phyloP scores from a whole-genome alignment of 1,140 invertebrate genomes.

The Musca vetustissima region DNA sequence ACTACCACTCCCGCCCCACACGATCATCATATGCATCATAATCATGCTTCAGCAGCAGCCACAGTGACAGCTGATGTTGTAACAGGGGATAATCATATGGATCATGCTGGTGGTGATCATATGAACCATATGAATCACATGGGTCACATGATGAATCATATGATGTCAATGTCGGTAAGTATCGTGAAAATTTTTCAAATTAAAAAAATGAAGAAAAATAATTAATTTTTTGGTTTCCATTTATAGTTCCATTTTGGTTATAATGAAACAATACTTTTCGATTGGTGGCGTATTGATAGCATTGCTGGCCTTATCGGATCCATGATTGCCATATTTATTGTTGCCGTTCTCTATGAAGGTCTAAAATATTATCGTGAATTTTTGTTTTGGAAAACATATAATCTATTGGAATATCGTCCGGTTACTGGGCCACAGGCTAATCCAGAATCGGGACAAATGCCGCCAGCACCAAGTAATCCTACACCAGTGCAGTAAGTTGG shows the following conservation, averaged over 20 bases:
- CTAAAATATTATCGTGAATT: slow-evolving; percentile 88
- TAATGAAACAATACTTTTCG: slow-evolving; percentile 75
- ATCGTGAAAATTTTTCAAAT: background rate
- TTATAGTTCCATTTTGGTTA: slow-evolving; percentile 79
- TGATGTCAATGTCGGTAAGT: slow-evolving; percentile 54
- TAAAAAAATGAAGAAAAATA: background rate
- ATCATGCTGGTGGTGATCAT: slow-evolving; percentile 4
- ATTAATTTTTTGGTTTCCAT: slow-evolving; percentile 53
- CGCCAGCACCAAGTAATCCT: slow-evolving; percentile 41
- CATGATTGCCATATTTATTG: slow-evolving; percentile 81
- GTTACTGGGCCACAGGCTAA: slow-evolving; percentile 69
- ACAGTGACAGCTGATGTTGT: background rate
- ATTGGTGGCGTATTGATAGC: slow-evolving; percentile 73
- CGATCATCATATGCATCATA: too few relatives aligned
- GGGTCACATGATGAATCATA: slow-evolving; percentile 41
- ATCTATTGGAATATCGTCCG: slow-evolving; percentile 67
- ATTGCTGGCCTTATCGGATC: slow-evolving; percentile 78
- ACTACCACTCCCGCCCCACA: too few relatives aligned
- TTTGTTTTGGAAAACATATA: slow-evolving; percentile 81
- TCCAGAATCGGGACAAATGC: slow-evolving; percentile 47
- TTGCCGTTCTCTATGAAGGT: slow-evolving; percentile 86
- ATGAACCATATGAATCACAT: slow-evolving; percentile 21
- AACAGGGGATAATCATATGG: background rate
- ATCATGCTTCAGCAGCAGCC: too few relatives aligned
- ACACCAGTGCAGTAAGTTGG: slow-evolving; percentile 69